These are phyloP conservation scores for Hypsibius dujardini DNA, from an alignment of 1,140 invertebrate species.

Conservation along the genomic window DNA sequence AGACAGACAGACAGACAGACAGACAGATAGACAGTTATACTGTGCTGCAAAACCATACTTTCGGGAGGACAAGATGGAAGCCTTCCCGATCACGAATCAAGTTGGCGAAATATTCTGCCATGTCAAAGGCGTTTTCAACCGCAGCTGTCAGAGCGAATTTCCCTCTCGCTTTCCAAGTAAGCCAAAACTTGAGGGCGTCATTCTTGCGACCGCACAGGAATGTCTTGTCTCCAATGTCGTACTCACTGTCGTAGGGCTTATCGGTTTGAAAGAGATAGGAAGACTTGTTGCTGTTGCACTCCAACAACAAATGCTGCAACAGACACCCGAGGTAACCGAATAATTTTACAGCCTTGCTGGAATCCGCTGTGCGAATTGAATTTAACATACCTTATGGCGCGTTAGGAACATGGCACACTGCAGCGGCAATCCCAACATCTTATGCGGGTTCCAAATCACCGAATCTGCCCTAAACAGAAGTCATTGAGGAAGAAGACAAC, in stretches of 20 bases:
- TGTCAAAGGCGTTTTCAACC: slow-evolving; percentile 55
- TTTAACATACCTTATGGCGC: slow-evolving; percentile 31
- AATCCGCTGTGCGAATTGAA: slow-evolving; percentile 23
- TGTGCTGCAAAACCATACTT: slow-evolving; percentile 22
- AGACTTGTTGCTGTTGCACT: slow-evolving; percentile 56
- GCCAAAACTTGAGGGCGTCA: slow-evolving; percentile 87
- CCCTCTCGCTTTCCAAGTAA: slow-evolving; percentile 85
- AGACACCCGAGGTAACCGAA: too few relatives aligned
- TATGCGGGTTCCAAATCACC: slow-evolving; percentile 84
- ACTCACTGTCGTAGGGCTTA: slow-evolving; percentile 80
- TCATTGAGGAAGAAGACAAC: too few relatives aligned
- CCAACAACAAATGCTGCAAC: slow-evolving; percentile 41
- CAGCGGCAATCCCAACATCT: slow-evolving; percentile 65
- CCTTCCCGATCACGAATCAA: slow-evolving; percentile 47
- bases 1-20: too few relatives aligned
- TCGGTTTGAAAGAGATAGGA: slow-evolving; percentile 85
- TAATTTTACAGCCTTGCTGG: not conserved
- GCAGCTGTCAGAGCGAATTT: slow-evolving; percentile 43
- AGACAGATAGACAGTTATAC: too few relatives aligned
- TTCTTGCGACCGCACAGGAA: slow-evolving; percentile 82
- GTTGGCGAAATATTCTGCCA: slow-evolving; percentile 49
- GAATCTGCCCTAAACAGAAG: slow-evolving; percentile 67
- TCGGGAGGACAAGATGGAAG: slow-evolving; percentile 48
- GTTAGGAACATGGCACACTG: slow-evolving; percentile 72
- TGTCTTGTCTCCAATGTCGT: slow-evolving; percentile 81